phyloP scores from a whole-genome alignment of 1,140 invertebrate species.

The Dryas iulia region DNA sequence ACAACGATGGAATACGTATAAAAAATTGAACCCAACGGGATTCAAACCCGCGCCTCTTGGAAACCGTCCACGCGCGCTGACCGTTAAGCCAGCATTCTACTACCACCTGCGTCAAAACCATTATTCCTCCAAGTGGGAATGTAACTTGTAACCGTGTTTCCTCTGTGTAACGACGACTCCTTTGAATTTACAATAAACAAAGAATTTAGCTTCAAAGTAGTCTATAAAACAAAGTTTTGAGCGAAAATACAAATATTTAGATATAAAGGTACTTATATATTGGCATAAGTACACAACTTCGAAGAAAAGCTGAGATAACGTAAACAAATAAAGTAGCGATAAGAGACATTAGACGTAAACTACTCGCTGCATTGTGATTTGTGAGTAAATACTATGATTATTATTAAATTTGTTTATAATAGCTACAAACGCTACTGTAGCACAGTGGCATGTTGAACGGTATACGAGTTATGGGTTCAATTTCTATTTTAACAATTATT shows the following conservation, averaged over 20 bases:
- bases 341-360: slow-evolving; percentile 10
- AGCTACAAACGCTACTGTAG: background rate
- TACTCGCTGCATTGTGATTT: slow-evolving; percentile 4
- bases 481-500: too few relatives aligned
- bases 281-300: background rate
- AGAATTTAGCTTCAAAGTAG: background rate
- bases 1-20: too few relatives aligned
- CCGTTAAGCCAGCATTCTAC: too few relatives aligned
- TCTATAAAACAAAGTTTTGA: background rate
- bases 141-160: too few relatives aligned
- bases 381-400: background rate
- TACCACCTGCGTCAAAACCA: too few relatives aligned
- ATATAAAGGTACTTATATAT: slow-evolving; percentile 6
- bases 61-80: too few relatives aligned
- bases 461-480: too few relatives aligned
- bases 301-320: slow-evolving; percentile 4
- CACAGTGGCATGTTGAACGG: background rate
- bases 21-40: too few relatives aligned
- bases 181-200: background rate
- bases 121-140: too few relatives aligned
- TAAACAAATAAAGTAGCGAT: slow-evolving; percentile 6
- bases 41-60: too few relatives aligned
- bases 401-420: background rate
- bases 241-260: background rate
- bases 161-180: background rate